These are phyloP conservation scores for Palythoa caribaeorum DNA, from an alignment of 92 coral and sea anemone species.

Conservation along the genomic window DNA sequence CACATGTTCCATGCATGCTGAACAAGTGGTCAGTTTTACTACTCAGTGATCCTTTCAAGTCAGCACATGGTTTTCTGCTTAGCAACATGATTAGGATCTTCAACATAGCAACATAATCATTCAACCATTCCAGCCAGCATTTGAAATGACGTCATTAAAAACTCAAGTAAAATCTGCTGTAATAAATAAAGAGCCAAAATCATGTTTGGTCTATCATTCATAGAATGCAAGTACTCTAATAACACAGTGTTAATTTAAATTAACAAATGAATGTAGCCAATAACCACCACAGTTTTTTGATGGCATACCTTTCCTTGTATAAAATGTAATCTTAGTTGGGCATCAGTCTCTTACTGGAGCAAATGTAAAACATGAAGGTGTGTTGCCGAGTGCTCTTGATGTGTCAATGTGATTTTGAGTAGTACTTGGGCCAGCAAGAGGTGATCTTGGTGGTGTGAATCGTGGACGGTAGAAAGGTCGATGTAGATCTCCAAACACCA, in stretches of 20 bases:
- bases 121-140: too few species aligned
- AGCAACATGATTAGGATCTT: too few species aligned
- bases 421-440: slow-evolving; percentile 95
- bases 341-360: slow-evolving; percentile 96
- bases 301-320: slow-evolving; percentile 20
- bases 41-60: too few species aligned
- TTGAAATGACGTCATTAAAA: too few species aligned
- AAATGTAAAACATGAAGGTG: slow-evolving; percentile 92
- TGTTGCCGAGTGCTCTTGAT: slow-evolving; percentile 72
- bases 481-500: slow-evolving; percentile 83
- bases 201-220: too few species aligned
- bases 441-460: slow-evolving; percentile 97
- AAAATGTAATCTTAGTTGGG: background rate
- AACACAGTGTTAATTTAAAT: background rate
- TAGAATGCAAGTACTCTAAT: background rate
- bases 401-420: slow-evolving; percentile 77
- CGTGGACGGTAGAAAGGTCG: slow-evolving; percentile 85
- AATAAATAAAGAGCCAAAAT: too few species aligned
- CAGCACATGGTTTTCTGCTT: too few species aligned
- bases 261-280: background rate
- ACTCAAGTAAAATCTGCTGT: too few species aligned
- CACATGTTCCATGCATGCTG: too few species aligned
- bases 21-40: too few species aligned
- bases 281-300: background rate
- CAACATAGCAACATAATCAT: too few species aligned